phyloP scores from a whole-genome alignment of 2,113 vertebrate genomes.

The Hoplias malabaricus region DNA sequence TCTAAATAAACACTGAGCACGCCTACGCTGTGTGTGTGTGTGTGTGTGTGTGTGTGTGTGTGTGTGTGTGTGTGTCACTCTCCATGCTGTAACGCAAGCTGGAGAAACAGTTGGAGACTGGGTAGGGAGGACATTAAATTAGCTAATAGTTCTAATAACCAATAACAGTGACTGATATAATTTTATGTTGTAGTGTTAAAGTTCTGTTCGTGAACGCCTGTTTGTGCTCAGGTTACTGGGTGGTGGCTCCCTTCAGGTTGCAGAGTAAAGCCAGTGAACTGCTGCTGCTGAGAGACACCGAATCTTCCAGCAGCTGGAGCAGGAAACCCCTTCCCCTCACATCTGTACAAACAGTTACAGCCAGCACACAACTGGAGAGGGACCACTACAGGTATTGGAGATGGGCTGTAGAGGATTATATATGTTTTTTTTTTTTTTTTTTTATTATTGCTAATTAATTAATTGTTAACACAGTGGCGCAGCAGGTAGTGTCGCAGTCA shows the following conservation, averaged over 20 bases:
- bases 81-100: not conserved
- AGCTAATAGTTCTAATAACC: too few relatives aligned
- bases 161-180: not conserved
- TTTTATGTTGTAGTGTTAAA: not conserved
- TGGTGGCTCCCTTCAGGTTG: constrained; percentile 82
- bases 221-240: constrained; percentile 71
- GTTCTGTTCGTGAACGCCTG: constrained; percentile 1
- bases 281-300: constrained; percentile 71
- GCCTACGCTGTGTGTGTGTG: not conserved
- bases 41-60: constrained; percentile 1
- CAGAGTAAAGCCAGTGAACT: constrained; percentile 77
- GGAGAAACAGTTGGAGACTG: not conserved
- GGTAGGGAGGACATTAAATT: too few relatives aligned
- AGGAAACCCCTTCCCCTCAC: constrained; percentile 72
- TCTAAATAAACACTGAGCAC: not conserved
- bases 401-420: too few relatives aligned
- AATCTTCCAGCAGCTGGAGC: constrained; percentile 77
- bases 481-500: too few relatives aligned
- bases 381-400: constrained; percentile 88
- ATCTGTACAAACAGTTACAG: constrained; percentile 53
- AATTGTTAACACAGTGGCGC: too few relatives aligned
- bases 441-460: too few relatives aligned
- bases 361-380: constrained; percentile 59
- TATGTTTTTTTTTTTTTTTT: too few relatives aligned
- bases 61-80: too few relatives aligned